Conservation (phyloP, 2,888 invertebrate genomes). For the Philaethria dido region DNA sequence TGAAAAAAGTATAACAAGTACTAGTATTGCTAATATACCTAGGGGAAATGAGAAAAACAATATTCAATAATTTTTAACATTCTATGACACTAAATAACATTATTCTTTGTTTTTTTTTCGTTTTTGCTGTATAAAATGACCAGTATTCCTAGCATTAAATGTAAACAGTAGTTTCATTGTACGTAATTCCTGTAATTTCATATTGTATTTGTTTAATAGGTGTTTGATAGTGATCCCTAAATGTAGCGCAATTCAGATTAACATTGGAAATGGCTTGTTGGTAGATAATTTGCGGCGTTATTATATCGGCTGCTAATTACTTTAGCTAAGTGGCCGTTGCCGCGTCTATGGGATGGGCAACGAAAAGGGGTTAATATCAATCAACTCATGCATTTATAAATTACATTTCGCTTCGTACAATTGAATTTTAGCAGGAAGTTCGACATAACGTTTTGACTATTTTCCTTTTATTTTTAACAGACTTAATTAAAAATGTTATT, state of each 20-base stretch:
- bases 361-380: constrained; percentile 29
- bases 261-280: constrained; percentile 36
- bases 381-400: constrained; percentile 29
- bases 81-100: not conserved
- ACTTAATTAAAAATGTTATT: not conserved
- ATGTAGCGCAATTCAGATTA: constrained; percentile 31
- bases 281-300: constrained; percentile 43
- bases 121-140: not conserved
- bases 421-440: constrained; percentile 6
- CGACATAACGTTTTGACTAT: not conserved
- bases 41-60: too few relatives aligned
- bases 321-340: constrained; percentile 44
- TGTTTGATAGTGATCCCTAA: constrained; percentile 26
- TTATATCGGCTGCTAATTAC: constrained; percentile 47
- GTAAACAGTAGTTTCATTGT: not conserved
- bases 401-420: constrained; percentile 22
- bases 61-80: not conserved
- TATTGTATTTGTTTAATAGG: constrained; percentile 27
- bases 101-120: too few relatives aligned
- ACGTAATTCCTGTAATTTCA: constrained; percentile 3
- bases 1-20: too few relatives aligned
- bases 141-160: not conserved
- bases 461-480: not conserved
- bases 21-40: too few relatives aligned
- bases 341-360: constrained; percentile 35